A percentile compares a stretch with the other conserved stretches of the same genome.
Evolutionary conservation across 2,888 invertebrate genomes (phyloP).

Genomic region (Thereva unica): DNA sequence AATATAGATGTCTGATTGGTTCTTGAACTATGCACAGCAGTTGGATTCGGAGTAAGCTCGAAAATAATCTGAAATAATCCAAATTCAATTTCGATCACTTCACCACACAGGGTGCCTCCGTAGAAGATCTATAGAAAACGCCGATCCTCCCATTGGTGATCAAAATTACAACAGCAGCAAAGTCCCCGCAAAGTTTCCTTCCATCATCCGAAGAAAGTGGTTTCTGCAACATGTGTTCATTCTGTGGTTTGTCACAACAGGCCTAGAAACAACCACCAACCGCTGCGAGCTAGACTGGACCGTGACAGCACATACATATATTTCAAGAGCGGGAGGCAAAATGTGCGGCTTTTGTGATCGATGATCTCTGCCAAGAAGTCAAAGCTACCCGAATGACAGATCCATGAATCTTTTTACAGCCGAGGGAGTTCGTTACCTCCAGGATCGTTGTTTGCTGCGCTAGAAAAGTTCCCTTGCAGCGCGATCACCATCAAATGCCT

Average conservation of each 20-base stretch:
- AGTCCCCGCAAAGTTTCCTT: too few relatives aligned
- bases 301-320: too few relatives aligned
- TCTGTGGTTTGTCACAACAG: too few relatives aligned
- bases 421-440: conserved; percentile 24
- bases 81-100: conserved; percentile 8
- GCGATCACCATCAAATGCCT: neutral
- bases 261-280: too few relatives aligned
- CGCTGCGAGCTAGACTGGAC: too few relatives aligned
- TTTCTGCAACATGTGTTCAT: too few relatives aligned
- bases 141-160: neutral
- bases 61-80: conserved; percentile 10
- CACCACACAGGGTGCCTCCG: neutral
- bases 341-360: conserved; percentile 1
- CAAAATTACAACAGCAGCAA: too few relatives aligned
- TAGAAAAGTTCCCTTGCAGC: conserved; percentile 13
- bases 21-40: conserved; percentile 13
- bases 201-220: too few relatives aligned
- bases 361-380: neutral
- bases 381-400: conserved; percentile 2
- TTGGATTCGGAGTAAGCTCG: conserved; percentile 7
- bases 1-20: conserved; percentile 24
- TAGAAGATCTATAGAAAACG: neutral
- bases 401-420: neutral
- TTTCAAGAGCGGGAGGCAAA: conserved; percentile 3
- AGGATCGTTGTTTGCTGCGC: conserved; percentile 23